Evolutionary conservation across 2,113 vertebrate genomes (phyloP), one percentile per base, ranked within the genome.

Genomic region (Thermophis baileyi): DNA sequence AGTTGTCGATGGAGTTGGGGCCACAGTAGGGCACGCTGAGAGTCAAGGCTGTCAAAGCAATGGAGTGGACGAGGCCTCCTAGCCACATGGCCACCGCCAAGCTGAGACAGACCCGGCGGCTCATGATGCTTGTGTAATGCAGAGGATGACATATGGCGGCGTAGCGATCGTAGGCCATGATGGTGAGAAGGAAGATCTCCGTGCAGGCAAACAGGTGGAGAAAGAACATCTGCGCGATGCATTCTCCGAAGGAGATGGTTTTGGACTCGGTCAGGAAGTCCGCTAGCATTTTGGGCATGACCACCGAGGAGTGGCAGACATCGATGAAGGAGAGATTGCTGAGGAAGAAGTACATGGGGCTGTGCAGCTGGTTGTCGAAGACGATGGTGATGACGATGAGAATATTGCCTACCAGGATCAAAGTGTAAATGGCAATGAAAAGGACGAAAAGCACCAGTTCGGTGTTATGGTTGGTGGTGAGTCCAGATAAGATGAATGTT

Each of bases 261-360:
- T 94, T 94, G 1, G n/a, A 35, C 27, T 55, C 87, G 0, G 40
- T 12, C 1, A 94, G 69, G 92, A 91, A 90, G 87, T 93, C 91
- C 0, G 85, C n/a, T 5, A 94, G 55, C 94, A 93, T 94, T 87
- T 92, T 94, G 85, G 93, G 93, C 44, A 92, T 88, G 44, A 92
- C 91, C 44, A 94, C 93, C 0, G 93, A 88, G 51, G 93, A 92
- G 44, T 94, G 93, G 85, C 93, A 92, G 63, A 94, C 46, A 4
- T 96, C 95, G 0, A 95, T 63, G 46, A 96, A 92, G 25, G 95
- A 95, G 91, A 96, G 90, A 87, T 94, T 95, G 63, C 91, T 91
- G 63, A 96, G 93, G 81, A 96, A 95, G 47, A 96, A 95, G 27
- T 96, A 96, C 95, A 96, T 96, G n/a, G 95, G 95, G 0, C 90